Base-by-base conservation (phyloP, 2,797 vertebrate species). In the Moxostoma hubbsi region DNA sequence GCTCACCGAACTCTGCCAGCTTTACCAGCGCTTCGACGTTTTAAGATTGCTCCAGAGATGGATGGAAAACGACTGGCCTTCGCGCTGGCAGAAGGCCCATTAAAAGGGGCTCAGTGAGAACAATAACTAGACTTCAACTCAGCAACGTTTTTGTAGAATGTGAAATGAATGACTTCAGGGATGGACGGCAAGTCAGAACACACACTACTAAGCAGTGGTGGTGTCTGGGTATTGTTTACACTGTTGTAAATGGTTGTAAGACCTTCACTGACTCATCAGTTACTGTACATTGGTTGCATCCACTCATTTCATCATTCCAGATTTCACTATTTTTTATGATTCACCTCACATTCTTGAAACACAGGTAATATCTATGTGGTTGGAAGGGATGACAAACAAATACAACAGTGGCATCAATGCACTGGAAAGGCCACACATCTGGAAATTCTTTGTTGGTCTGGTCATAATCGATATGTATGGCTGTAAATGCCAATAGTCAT, bases 1-100 rank as follows among this genome's bases (percentile, higher is more conserved):
- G 86, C 94, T 99, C 81, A 94, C 95, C 45, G 95, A 98, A 87
- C 96, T 99, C 16, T 99, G 98, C 91, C 94, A 93, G 87, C 89
- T 95, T 65, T 99, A 99, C 92, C 96, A 95, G 89, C 95, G 98
- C 85, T 96, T 95, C 0, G 98, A 99, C 36, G 97, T 99, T 78
- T 93, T 97, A 80, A 93, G 94, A 65, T 92, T 98, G 77, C 93
- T 99, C 77, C 93, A 96, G 90, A 92, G 92, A 80, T 99, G 98
- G 98, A 93, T 98, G 86, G 95, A 96, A 63, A 96, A 96, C 75
- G 97, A 96, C 89, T 99, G 98, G 98, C 97, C 97, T 0, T 94
- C 94, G 66, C 93, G 96, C 86, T 95, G 94, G 84, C 93, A 90
- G 79, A 91, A 93, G 77, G 89, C 90, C 77, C 93, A 92, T 85